Evolutionary conservation across 2,797 vertebrate species (phyloP).

Genomic region (Poeciliopsis gracilis): DNA sequence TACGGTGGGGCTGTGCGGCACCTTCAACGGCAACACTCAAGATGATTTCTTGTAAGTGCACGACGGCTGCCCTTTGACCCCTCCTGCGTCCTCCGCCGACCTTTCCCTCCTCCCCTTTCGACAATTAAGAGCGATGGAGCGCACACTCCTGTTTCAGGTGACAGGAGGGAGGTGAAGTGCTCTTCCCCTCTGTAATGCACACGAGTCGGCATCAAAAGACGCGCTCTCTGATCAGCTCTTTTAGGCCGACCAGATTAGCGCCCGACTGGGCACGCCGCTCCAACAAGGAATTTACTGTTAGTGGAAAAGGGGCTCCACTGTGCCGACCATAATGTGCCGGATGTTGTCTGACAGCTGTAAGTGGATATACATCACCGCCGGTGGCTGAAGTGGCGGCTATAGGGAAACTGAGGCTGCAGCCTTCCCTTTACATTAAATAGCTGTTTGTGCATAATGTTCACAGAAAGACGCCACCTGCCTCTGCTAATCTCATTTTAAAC

Average conservation of each 20-base stretch:
- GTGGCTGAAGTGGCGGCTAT: conserved; percentile 28
- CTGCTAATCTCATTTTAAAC: conserved; percentile 8
- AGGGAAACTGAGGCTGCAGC: conserved; percentile 8
- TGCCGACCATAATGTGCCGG: conserved; percentile 60
- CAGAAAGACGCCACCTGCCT: not conserved
- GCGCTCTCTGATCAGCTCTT: conserved; percentile 70
- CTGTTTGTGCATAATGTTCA: no score
- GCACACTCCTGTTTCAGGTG: conserved; percentile 59
- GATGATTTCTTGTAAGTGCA: conserved; percentile 94
- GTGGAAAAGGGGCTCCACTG: conserved; percentile 62
- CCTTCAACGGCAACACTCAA: conserved; percentile 96
- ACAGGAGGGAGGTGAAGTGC: conserved; percentile 51
- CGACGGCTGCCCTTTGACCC: conserved; percentile 43
- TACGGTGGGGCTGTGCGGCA: conserved; percentile 93
- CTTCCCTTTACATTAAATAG: not conserved
- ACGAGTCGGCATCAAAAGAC: conserved; percentile 69
- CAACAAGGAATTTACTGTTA: conserved; percentile 78
- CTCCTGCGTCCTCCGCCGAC: conserved; percentile 23
- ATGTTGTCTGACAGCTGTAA: conserved; percentile 76
- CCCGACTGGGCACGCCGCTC: conserved; percentile 64
- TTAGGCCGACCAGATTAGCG: conserved; percentile 68
- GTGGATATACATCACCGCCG: conserved; percentile 63
- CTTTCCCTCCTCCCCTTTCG: not conserved
- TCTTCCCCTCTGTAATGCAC: conserved; percentile 72
- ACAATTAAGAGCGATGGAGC: conserved; percentile 32